These are phyloP conservation scores for Leuciscus waleckii DNA, from an alignment of 2,797 vertebrate species.

Conservation along the genomic window DNA sequence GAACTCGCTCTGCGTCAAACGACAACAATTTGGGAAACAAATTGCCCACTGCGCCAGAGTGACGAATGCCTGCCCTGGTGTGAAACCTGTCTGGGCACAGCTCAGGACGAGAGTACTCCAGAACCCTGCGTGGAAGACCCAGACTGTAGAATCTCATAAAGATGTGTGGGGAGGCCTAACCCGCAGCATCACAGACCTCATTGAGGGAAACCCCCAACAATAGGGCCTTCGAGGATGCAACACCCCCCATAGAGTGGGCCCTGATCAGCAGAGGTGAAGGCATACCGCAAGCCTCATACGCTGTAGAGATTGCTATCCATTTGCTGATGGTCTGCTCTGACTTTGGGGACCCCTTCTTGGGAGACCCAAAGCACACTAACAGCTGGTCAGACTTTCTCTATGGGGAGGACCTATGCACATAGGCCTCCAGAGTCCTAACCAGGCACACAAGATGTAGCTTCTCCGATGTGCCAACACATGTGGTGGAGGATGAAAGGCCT, in stretches of 20 bases:
- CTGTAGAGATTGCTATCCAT: not conserved
- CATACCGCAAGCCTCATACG: not conserved
- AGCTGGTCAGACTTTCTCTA: not conserved
- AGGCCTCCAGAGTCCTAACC: not conserved
- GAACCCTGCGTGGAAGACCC: accelerated
- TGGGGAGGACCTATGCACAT: not conserved
- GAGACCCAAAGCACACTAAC: not conserved
- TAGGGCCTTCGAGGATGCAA: not conserved
- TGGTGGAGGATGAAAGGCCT: not conserved
- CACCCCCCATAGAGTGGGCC: not conserved
- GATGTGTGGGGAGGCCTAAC: not conserved
- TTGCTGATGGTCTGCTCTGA: not conserved
- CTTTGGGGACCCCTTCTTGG: not conserved
- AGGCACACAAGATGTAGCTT: not conserved
- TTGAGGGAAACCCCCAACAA: not conserved
- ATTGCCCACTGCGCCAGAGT: not conserved
- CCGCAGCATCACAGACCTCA: not conserved
- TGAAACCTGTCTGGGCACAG: not conserved
- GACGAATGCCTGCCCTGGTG: not conserved
- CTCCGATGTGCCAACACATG: not conserved
- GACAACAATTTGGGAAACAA: not conserved
- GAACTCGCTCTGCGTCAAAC: not conserved
- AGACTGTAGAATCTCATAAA: not conserved
- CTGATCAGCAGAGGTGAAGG: not conserved
- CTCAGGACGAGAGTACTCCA: no score